Conservation (phyloP, 2,113 vertebrate species). For the Nothobranchius furzeri region DNA sequence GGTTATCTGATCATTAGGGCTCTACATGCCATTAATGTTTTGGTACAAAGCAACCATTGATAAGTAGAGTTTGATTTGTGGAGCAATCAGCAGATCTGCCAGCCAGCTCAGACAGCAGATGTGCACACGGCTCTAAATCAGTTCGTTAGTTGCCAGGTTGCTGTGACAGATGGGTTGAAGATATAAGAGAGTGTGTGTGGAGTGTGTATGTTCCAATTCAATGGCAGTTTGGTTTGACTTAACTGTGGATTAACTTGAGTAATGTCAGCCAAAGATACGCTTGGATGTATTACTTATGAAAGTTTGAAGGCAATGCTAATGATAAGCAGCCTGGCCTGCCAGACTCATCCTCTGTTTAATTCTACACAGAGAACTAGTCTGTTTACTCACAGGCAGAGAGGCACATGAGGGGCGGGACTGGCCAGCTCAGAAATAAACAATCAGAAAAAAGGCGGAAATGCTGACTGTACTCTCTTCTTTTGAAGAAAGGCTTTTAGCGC, state of each 20-base stretch:
- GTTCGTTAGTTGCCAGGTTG: constrained; percentile 2
- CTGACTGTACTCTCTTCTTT: too few relatives aligned
- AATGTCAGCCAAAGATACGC: constrained; percentile 1
- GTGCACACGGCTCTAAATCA: constrained; percentile 12
- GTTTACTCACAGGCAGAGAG: too few relatives aligned
- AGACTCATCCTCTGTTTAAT: too few relatives aligned
- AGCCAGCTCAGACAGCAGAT: constrained; percentile 7
- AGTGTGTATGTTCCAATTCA: background rate
- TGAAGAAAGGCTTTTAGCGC: too few relatives aligned
- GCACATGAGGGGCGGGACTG: too few relatives aligned
- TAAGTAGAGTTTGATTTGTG: constrained; percentile 8
- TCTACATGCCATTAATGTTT: background rate
- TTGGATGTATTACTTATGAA: background rate
- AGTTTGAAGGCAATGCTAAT: background rate
- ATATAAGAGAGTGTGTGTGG: background rate
- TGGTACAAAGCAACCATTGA: constrained; percentile 4
- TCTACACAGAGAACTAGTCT: too few relatives aligned
- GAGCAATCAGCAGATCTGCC: background rate
- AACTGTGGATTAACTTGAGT: background rate
- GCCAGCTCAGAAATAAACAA: too few relatives aligned
- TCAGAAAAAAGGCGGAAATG: too few relatives aligned
- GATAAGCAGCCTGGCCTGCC: too few relatives aligned
- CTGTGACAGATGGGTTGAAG: constrained; percentile 12
- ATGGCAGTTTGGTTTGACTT: background rate
- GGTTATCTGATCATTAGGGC: background rate